Conservation (phyloP, 2,113 vertebrate species). For the Puffinus mauretanicus region DNA sequence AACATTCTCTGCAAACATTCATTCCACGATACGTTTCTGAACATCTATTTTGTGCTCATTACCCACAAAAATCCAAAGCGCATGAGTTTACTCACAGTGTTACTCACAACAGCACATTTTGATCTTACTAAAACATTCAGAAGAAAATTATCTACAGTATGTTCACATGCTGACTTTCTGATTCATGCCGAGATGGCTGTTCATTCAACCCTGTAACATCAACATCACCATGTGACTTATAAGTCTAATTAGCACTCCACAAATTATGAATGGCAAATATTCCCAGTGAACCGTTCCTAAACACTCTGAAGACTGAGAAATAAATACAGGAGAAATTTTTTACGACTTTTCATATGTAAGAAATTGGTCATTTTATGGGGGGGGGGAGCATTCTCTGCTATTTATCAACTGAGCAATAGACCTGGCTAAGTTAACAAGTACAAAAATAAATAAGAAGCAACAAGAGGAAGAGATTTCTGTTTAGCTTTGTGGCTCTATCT, state of each 20-base stretch:
- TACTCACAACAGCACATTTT: neutral
- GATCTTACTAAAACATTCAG: neutral
- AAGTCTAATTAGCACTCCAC: neutral
- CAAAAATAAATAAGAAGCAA: neutral
- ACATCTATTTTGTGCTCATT: neutral
- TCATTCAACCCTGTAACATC: conserved; percentile 24
- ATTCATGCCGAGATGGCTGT: conserved; percentile 37
- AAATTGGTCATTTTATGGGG: neutral
- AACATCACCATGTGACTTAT: neutral
- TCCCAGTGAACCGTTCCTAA: neutral
- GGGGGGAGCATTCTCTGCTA: neutral
- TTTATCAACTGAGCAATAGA: neutral
- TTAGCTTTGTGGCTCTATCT: neutral
- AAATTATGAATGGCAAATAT: conserved; percentile 38
- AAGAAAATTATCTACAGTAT: neutral
- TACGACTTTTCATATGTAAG: neutral
- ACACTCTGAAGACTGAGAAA: neutral
- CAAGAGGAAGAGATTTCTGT: neutral
- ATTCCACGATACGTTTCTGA: neutral
- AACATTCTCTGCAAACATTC: neutral
- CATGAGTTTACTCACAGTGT: neutral
- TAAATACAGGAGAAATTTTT: neutral
- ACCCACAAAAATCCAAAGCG: neutral
- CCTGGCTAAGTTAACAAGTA: neutral
- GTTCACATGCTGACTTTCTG: neutral